Evolutionary conservation across 2,113 vertebrate species (phyloP), one percentile per base, ranked within the genome.

Genomic region (Stegostoma tigrinum): DNA sequence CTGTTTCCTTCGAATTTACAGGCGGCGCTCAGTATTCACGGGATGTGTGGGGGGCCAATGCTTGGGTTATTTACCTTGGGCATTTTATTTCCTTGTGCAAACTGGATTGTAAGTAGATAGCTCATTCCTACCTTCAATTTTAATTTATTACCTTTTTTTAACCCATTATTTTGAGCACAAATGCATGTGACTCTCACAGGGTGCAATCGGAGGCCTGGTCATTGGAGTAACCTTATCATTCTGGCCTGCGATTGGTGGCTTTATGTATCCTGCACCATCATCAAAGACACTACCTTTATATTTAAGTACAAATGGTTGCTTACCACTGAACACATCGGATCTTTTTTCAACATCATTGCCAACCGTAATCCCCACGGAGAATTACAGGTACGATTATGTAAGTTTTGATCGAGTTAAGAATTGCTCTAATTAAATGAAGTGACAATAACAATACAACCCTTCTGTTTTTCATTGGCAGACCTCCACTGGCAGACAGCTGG

Each of bases 41-140:
- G 98, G 24, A 98, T 99, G 98, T 98, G 98, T 1, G 98, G 98
- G 0, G 98, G 98, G 0, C 98, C 98, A 0, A 98, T 98, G 97
- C 96, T 99, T 86, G 98, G 98, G 1, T 96, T 98, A 67, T 98
- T 99, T 96, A 97, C 97, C 10, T 95, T 99, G 67, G 98, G 98
- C 94, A 97, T 99, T 75, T 0, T 98, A 85, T 98, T 98, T 96
- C 98, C 98, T 87, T 98, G 98, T 89, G 97, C 97, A 94, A 98
- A 98, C 96, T 98, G 98, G 97, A 98, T 98, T 98, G 98, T 99
- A 97, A 97, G 97, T 95, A 42, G 10, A 94, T 70, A 42, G 42
- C 24, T 61, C 61, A 30, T 90, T 61, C 48, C 52, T 30, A 34
- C 24, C 72, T 34, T 75, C 10, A 7, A 27, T 10, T 7, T 75